Conservation (phyloP, 2,888 invertebrate genomes). For the Microplitis deprimator region DNA sequence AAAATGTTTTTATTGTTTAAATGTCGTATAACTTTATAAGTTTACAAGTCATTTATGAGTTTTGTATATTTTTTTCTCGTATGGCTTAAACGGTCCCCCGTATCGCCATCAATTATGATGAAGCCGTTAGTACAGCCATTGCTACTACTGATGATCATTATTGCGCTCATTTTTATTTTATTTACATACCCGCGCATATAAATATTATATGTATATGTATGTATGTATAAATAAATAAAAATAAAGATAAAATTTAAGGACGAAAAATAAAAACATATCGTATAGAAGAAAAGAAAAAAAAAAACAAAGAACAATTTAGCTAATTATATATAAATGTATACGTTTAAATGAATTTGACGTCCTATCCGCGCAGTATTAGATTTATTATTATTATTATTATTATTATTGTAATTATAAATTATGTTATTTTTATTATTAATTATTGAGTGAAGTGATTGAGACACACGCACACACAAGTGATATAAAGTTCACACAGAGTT, state of each 20-base stretch:
- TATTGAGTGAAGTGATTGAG: background rate
- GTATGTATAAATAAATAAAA: background rate
- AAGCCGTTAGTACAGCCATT: background rate
- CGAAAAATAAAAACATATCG: constrained; percentile 7
- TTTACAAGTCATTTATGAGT: background rate
- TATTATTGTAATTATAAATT: background rate
- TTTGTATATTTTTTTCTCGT: background rate
- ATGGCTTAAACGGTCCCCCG: background rate
- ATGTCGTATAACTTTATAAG: background rate
- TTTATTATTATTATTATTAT: background rate
- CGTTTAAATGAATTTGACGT: background rate
- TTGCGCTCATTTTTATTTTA: background rate
- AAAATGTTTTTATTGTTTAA: background rate
- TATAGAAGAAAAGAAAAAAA: background rate
- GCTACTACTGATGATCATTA: background rate
- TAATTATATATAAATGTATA: background rate
- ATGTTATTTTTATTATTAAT: background rate
- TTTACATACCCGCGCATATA: background rate
- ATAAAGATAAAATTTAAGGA: background rate
- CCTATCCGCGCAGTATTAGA: background rate
- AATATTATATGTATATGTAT: background rate
- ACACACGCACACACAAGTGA: background rate
- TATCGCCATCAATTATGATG: background rate
- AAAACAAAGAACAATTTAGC: background rate
- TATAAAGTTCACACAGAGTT: constrained; percentile 11